Evolutionary conservation across 2,888 invertebrate genomes (phyloP), one percentile per base, ranked within the genome.

Genomic region (Andrena dorsata): DNA sequence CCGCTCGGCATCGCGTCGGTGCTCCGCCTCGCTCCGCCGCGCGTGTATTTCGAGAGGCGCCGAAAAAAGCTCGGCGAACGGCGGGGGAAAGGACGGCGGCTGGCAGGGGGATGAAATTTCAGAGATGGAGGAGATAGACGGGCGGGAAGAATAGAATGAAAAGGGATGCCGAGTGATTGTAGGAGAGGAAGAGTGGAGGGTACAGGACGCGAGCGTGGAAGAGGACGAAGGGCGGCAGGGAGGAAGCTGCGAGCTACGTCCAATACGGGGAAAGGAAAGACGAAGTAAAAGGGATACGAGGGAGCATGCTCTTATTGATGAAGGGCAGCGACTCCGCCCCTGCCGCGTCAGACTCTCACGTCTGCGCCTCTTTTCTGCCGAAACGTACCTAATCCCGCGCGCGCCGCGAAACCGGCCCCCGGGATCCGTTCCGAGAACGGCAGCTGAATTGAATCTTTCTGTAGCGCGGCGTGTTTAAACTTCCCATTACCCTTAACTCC

Each of bases 301-400:
- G 23, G 76, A 81, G 79, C 86, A 64, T 74, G 83, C 85, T 86
- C 71, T 80, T 87, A 84, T 87, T 84, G 87, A 86, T 79, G 79
- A 86, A 72, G 80, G 78, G 63, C 69, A 76, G 74, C 82, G 83
- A 84, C 88, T 84, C 88, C 88, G 84, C 87, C 88, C 88, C 86
- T 88, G 82, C 74, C 73, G 56, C 68, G 76, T 58, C 74, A 60
- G 76, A 60, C 74, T 66, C 73, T 66, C 73, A 76, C 78, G 76
- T 69, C 77, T 80, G 85, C 83, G 83, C 70, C 56, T 77, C 63
- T 60, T 75, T 63, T 66, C 64, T 35, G 8, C 28, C 66, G 23
- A 35, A 69, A 51, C 61, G 76, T 63, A 47, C 47, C 66, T 41
- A 41, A 13, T 41, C 41, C 41, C 41, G 16, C 70, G 68, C 61